Conservation (phyloP, 2,113 vertebrate species). For the Hyperopisus bebe region DNA sequence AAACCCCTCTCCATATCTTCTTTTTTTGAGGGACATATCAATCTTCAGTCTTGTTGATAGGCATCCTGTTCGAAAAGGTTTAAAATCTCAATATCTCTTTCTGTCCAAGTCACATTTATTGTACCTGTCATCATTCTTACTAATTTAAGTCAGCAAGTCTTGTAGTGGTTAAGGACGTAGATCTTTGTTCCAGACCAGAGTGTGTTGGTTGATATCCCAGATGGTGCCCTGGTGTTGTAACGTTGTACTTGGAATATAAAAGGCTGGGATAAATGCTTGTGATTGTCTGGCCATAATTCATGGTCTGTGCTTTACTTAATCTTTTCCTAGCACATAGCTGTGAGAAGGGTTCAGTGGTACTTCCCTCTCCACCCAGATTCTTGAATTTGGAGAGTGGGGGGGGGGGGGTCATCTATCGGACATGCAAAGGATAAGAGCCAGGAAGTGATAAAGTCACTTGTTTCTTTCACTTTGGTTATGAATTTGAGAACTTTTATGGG, state of each 20-base stretch:
- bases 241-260: background rate
- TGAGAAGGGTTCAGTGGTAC: background rate
- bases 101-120: background rate
- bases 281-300: background rate
- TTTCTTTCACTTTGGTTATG: background rate
- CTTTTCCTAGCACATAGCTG: background rate
- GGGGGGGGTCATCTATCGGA: background rate
- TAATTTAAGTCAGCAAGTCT: background rate
- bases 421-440: slow-evolving; percentile 32
- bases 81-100: background rate
- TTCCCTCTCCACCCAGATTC: background rate
- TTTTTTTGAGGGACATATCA: slow-evolving; percentile 45
- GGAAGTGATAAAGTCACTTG: slow-evolving; percentile 36
- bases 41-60: background rate
- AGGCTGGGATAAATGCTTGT: background rate
- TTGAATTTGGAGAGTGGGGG: background rate
- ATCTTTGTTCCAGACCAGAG: background rate
- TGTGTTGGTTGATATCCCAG: background rate
- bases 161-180: background rate
- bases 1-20: slow-evolving; percentile 33
- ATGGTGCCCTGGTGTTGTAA: background rate
- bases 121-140: background rate
- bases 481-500: background rate
- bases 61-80: background rate
- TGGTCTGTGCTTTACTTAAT: too few relatives aligned